Base-by-base conservation (phyloP, 1,140 invertebrate species). In the Pseudomyrmex sp. region DNA sequence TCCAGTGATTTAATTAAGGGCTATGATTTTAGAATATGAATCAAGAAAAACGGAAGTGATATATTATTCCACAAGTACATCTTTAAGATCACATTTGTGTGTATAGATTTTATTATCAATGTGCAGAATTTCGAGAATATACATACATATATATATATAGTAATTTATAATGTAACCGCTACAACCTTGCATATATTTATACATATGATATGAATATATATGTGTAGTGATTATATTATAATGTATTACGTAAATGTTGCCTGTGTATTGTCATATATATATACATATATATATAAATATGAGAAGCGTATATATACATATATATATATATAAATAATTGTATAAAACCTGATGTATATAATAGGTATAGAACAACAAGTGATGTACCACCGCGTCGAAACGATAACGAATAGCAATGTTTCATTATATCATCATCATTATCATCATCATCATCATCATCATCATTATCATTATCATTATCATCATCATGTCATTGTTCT, bases 331-430 rank as follows among this genome's bases (percentile, higher is more conserved):
- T 84, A 85, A 61, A 85, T 90, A 89, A 84, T 89, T 88, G 79
- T 89, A 87, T 85, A 90, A 86, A 90, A 77, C 82, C 86, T 76
- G 82, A 86, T 94, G 92, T 94, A 93, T 90, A 93, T 93, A 93
- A 52, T 87, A 85, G 73, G 63, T 73, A 72, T 66, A 82, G 72
- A 70, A 18, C 18, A 86, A 77, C 3, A 52, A 12, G 66, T 58
- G n/a, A 87, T 76, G 35, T 35, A 35, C 73, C 79, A 88, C 83
- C 59, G 20, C n/a, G 44, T 23, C 48, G 65, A 44, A 80, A 52
- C 48, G 35, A 70, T 80, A 80, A 63, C n/a, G 68, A 77, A 15
- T 84, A 77, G 20, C 50, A 77, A 20, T 18, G 58, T 84, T 35
- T 35, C 35, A 35, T 35, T 35, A 59, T 83, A 76, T 69, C 85